Conservation (phyloP, 2,113 vertebrate species). For the Triplophysa rosa region DNA sequence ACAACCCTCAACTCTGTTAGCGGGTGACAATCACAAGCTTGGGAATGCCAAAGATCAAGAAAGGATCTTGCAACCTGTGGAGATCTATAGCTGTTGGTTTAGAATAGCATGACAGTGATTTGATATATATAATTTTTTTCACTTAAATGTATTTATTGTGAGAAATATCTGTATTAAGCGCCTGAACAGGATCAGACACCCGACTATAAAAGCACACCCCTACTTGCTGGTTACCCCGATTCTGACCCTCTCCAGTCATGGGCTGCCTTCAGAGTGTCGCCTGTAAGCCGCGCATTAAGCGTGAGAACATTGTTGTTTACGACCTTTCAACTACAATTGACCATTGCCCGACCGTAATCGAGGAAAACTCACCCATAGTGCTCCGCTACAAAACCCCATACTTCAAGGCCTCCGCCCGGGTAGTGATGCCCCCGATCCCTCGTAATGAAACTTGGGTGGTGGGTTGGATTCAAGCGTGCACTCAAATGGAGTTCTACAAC, state of each 20-base stretch:
- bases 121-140: neutral
- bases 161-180: neutral
- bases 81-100: neutral
- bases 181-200: neutral
- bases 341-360: conserved; percentile 89
- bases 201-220: conserved; percentile 31
- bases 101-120: neutral
- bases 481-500: conserved; percentile 99
- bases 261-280: conserved; percentile 95
- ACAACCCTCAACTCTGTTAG: conserved; percentile 12
- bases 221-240: conserved; percentile 55
- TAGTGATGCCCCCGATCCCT: conserved; percentile 91
- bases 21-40: conserved; percentile 34
- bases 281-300: conserved; percentile 91
- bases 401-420: conserved; percentile 91
- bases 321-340: conserved; percentile 95
- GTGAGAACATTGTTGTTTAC: conserved; percentile 93
- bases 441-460: conserved; percentile 95
- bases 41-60: conserved; percentile 17
- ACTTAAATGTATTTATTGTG: neutral
- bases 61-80: conserved; percentile 38
- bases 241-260: conserved; percentile 74
- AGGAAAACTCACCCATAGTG: conserved; percentile 96
- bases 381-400: conserved; percentile 96
- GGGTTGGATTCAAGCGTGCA: conserved; percentile 98